Evolutionary conservation across 2,113 vertebrate species (phyloP), one percentile per base, ranked within the genome.

Genomic region (Caranx ignobilis): DNA sequence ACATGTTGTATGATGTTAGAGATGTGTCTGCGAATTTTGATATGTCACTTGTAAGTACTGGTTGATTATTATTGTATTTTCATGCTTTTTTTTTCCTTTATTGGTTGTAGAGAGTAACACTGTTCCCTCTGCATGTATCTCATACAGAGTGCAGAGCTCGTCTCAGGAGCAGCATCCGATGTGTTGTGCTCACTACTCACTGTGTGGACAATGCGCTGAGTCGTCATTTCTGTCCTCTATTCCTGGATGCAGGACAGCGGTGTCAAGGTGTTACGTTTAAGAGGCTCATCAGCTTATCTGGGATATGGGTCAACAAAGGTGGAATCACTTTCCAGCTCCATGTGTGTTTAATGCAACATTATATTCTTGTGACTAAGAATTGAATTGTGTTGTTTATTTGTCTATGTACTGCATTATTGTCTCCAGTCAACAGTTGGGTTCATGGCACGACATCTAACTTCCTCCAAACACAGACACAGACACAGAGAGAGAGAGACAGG

Each of bases 231-330:
- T 91, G 41, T 74, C 78, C 84, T 76, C 83, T 93, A 90, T 93
- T 94, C 91, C 88, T 92, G 90, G 83, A 86, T 83, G 71, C 73
- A 85, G 88, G 89, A 89, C 89, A 86, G 43, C 60, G 81, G 71
- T 86, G 84, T 93, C 88, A 88, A 93, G 93, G 92, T 94, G 93
- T 90, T 90, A 85, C 43, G 55, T 86, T 81, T 96, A 96, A 97
- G 95, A 95, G 85, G 95, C 94, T 97, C 96, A 96, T 92, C 93
- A 89, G 96, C 94, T 97, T 96, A 96, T 91, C 92, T 71, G 87
- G 92, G 90, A 96, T 95, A 90, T 94, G 91, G 95, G 95, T 96
- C 94, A 89, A 75, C 88, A 89, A 93, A 93, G 87, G 94, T 95
- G 90, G 84, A 93, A 87, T 93, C 90, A 86, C 66, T 83, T 84